Evolutionary conservation across 2,113 vertebrate species (phyloP).

Genomic region (Catharus minimus): DNA sequence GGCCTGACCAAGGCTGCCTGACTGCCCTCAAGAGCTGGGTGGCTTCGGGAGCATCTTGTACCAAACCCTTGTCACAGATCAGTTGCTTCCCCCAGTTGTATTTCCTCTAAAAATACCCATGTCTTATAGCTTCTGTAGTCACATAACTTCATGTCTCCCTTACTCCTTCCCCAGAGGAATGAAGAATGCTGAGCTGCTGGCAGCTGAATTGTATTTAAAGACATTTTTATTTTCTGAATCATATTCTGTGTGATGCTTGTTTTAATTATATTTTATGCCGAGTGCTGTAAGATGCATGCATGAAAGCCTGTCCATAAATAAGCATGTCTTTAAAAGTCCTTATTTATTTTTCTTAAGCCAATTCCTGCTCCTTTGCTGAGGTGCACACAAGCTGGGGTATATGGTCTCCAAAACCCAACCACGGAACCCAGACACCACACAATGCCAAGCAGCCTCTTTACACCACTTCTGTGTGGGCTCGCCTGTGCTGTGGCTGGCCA

Average conservation of each 20-base stretch:
- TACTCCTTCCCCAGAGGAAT: conserved; percentile 24
- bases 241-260: conserved; percentile 29
- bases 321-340: conserved; percentile 8
- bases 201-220: conserved; percentile 25
- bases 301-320: conserved; percentile 42
- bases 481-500: rapidly evolving
- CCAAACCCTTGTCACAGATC: conserved; percentile 26
- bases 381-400: neutral
- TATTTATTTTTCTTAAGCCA: conserved; percentile 18
- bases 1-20: neutral
- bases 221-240: conserved; percentile 64
- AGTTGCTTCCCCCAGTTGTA: neutral
- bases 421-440: neutral
- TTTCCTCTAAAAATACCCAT: conserved; percentile 36
- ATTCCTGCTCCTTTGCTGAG: neutral
- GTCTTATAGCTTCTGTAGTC: conserved; percentile 26
- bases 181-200: conserved; percentile 32
- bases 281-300: conserved; percentile 6
- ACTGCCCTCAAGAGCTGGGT: neutral
- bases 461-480: neutral
- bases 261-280: conserved; percentile 45
- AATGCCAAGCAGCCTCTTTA: neutral
- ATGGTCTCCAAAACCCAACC: neutral
- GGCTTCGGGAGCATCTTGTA: rapidly evolving
- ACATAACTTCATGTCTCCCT: conserved; percentile 8